A percentile compares a stretch with the other conserved stretches of the same genome.
Conservation (phyloP, 2,113 vertebrate species). For the Pterocles orientalis region DNA sequence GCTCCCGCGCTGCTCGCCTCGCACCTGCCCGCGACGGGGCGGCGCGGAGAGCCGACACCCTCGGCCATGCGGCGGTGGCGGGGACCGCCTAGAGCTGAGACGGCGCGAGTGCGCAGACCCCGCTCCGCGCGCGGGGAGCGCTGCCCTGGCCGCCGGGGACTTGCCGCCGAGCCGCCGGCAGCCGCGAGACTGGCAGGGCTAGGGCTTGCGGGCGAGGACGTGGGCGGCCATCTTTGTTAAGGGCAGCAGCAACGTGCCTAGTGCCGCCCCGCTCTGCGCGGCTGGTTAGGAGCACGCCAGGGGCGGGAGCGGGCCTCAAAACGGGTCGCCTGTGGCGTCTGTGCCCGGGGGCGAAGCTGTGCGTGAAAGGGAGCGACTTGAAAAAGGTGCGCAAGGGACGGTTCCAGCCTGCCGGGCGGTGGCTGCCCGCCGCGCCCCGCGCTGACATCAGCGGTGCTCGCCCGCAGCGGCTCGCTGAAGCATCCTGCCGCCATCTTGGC, state of each 20-base stretch:
- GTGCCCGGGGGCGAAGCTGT: fast-evolving
- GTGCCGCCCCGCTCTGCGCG: fast-evolving
- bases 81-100: not conserved
- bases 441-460: not conserved
- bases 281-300: not conserved
- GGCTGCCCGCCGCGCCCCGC: not conserved
- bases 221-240: conserved; percentile 29
- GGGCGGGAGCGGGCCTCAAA: fast-evolving
- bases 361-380: not conserved
- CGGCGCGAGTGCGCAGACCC: not conserved
- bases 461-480: not conserved
- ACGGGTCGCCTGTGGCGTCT: no score
- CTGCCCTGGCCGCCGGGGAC: not conserved
- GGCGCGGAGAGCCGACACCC: not conserved
- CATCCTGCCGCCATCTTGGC: not conserved
- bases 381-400: not conserved
- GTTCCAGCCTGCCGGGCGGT: no score
- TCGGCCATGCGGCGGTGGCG: not conserved
- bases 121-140: not conserved
- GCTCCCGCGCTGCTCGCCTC: not conserved
- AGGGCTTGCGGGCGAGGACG: not conserved
- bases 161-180: not conserved
- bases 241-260: not conserved
- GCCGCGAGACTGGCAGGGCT: not conserved
- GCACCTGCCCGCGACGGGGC: not conserved